A percentile compares a stretch with the other conserved stretches of the same genome.
Evolutionary conservation across 1,140 invertebrate species (phyloP).

Genomic region (Zaprionus tsacasi): DNA sequence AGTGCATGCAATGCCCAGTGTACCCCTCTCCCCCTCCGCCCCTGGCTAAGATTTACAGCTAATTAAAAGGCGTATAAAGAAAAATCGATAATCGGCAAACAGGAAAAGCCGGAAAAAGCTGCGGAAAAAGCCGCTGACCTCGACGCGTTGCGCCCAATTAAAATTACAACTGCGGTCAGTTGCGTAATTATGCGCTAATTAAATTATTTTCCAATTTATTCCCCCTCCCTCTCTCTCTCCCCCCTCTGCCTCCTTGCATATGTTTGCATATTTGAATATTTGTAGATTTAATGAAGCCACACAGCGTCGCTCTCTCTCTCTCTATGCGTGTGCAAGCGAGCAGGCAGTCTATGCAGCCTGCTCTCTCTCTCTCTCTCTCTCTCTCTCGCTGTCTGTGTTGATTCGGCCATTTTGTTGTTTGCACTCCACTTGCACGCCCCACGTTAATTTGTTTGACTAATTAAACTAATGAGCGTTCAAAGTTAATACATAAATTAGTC

Average conservation of each 20-base stretch:
- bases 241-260: not conserved
- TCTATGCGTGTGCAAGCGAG: constrained; percentile 47
- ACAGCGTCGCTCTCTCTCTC: too few relatives aligned
- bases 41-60: constrained; percentile 66
- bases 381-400: constrained; percentile 45
- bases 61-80: constrained; percentile 66
- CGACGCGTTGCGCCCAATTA: constrained; percentile 67
- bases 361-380: not conserved
- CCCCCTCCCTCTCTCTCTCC: not conserved
- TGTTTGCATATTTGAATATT: constrained; percentile 54
- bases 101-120: constrained; percentile 1
- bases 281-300: constrained; percentile 66
- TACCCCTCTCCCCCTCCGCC: not conserved
- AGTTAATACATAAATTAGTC: constrained; percentile 84
- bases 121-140: constrained; percentile 62
- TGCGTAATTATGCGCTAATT: constrained; percentile 82
- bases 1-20: constrained; percentile 67
- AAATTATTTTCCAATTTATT: constrained; percentile 79
- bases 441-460: constrained; percentile 84
- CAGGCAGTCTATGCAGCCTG: constrained; percentile 8
- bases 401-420: constrained; percentile 81
- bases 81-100: constrained; percentile 62
- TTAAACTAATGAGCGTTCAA: constrained; percentile 84
- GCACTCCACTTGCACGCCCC: constrained; percentile 74
- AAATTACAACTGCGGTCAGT: constrained; percentile 74